Percentiles rank a stretch among this genome's conserved stretches.
phyloP scores from a whole-genome alignment of 1,140 invertebrate species.

The Helicoverpa zea region DNA sequence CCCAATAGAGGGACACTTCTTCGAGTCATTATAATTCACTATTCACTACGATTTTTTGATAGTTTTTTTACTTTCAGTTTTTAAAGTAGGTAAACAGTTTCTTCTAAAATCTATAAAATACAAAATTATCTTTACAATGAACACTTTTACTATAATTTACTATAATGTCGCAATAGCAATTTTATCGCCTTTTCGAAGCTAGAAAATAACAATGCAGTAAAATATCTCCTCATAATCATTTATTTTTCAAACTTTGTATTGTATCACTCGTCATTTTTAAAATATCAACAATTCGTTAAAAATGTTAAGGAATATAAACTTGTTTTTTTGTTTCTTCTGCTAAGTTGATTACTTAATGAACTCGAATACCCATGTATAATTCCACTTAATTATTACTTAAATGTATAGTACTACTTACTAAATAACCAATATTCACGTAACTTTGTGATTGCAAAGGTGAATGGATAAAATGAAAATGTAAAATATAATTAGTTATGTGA shows the following conservation, averaged over 20 bases:
- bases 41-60: no score
- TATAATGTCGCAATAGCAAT: no score
- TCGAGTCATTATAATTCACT: neutral
- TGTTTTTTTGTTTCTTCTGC: neutral
- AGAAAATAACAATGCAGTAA: no score
- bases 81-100: no score
- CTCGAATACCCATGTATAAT: constrained; percentile 8
- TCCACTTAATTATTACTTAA: neutral
- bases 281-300: neutral
- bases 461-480: no score
- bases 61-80: neutral
- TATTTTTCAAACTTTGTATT: neutral
- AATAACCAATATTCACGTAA: neutral
- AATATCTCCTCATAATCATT: neutral
- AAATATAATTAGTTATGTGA: no score
- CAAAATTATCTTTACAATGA: no score
- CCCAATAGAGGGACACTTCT: neutral
- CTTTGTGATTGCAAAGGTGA: neutral
- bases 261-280: neutral
- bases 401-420: no score
- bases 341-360: constrained; percentile 22
- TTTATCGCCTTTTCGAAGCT: no score
- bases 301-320: neutral
- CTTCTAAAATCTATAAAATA: no score
- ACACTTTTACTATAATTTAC: no score